Conservation (phyloP, 2,797 vertebrate species). For the Alectoris magna region DNA sequence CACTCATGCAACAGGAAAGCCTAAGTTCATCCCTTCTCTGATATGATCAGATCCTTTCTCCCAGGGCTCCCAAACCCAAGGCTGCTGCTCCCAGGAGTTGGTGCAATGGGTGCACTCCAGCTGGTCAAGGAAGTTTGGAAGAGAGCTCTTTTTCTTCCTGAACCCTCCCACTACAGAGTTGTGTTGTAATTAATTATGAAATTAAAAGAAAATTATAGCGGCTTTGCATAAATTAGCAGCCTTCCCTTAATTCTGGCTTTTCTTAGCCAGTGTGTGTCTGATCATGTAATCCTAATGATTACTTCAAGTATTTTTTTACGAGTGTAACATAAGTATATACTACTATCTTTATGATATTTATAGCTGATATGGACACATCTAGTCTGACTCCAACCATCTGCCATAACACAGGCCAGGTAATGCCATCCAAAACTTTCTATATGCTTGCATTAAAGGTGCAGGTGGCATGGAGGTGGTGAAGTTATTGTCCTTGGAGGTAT, state of each 20-base stretch:
- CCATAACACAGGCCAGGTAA: background rate
- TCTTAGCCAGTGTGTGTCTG: background rate
- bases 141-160: background rate
- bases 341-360: background rate
- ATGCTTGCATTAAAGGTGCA: too few species aligned
- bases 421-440: background rate
- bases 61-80: background rate
- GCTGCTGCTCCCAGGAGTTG: background rate
- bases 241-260: background rate
- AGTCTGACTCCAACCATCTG: background rate
- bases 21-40: background rate
- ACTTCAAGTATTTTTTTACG: background rate
- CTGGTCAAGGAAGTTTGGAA: background rate
- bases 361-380: background rate
- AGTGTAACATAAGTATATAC: background rate
- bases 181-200: background rate
- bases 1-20: background rate
- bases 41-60: background rate
- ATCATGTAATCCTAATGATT: background rate
- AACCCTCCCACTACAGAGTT: background rate
- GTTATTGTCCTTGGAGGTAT: too few species aligned
- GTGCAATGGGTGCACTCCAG: rapidly evolving
- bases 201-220: background rate
- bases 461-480: too few species aligned
- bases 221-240: background rate